phyloP scores from a whole-genome alignment of 2,113 vertebrate genomes.

The Limanda limanda region DNA sequence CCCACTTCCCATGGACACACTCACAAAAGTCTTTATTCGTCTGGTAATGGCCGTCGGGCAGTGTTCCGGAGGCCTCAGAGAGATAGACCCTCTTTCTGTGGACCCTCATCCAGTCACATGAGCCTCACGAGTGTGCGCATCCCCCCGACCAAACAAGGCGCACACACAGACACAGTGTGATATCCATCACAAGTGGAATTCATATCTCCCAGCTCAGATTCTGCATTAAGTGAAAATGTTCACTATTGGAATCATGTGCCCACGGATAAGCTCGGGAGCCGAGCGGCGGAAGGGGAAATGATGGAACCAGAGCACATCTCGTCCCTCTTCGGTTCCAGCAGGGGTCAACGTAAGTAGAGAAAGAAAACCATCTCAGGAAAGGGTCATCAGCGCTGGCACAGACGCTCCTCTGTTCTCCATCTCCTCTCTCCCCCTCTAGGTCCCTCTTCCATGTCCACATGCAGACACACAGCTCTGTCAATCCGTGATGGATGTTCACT shows the following conservation, averaged over 20 bases:
- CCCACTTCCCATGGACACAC: constrained; percentile 31
- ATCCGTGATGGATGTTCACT: constrained; percentile 75
- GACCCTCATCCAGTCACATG: constrained; percentile 73
- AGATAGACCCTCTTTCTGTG: constrained; percentile 66
- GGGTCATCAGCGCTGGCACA: constrained; percentile 56
- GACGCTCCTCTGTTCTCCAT: constrained; percentile 64
- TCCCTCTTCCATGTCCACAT: constrained; percentile 51
- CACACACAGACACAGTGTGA: constrained; percentile 64
- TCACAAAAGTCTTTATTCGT: constrained; percentile 62
- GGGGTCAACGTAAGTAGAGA: constrained; percentile 57
- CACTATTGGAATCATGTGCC: constrained; percentile 70
- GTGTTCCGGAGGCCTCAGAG: constrained; percentile 50
- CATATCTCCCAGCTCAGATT: constrained; percentile 51
- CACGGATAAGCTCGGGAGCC: constrained; percentile 6
- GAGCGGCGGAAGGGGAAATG: constrained; percentile 32
- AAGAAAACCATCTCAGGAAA: constrained; percentile 64
- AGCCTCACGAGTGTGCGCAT: constrained; percentile 60
- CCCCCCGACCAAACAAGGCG: constrained; percentile 39
- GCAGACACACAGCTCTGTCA: constrained; percentile 65
- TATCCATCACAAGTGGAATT: constrained; percentile 60
- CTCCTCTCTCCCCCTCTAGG: constrained; percentile 13
- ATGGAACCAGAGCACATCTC: constrained; percentile 38
- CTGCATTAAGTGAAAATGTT: constrained; percentile 44
- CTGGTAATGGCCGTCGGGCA: constrained; percentile 47
- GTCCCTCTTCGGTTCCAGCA: constrained; percentile 26